Evolutionary conservation across 2,888 invertebrate species (phyloP).

Genomic region (Acronicta leporina): DNA sequence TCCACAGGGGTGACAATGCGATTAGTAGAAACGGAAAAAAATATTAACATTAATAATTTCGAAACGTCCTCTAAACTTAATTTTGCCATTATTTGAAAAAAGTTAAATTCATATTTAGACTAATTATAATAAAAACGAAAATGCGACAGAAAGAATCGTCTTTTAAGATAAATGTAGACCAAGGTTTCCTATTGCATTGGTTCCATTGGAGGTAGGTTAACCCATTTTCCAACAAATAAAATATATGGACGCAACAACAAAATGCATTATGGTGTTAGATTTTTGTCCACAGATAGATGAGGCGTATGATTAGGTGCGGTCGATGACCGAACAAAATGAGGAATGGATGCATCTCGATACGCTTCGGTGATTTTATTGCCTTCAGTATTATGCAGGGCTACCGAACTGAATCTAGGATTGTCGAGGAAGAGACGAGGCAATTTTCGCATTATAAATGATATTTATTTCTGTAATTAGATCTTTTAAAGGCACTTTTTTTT

Average conservation of each 20-base stretch:
- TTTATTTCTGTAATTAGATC: no score
- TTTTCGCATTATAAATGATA: no score
- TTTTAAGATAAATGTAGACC: no score
- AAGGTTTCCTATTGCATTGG: not conserved
- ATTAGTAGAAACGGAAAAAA: not conserved
- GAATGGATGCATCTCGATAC: constrained; percentile 43
- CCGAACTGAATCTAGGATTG: not conserved
- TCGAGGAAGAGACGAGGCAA: not conserved
- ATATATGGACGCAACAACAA: constrained; percentile 9
- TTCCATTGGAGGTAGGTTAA: not conserved
- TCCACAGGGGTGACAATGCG: constrained; percentile 3
- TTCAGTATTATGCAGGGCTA: constrained; percentile 29
- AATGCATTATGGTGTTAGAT: constrained; percentile 3
- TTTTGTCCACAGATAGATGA: constrained; percentile 8
- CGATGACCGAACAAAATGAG: constrained; percentile 47
- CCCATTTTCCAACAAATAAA: constrained; percentile 7
- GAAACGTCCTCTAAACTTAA: not conserved
- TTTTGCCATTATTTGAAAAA: no score
- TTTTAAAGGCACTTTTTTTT: no score
- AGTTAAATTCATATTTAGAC: no score
- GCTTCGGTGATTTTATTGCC: constrained; percentile 26
- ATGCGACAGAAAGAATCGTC: no score
- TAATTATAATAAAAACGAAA: not conserved
- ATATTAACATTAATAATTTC: not conserved
- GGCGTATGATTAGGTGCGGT: constrained; percentile 15